Evolutionary conservation across 2,113 vertebrate genomes (phyloP), one percentile per base, ranked within the genome.

Genomic region (Leptocoma aspasia): DNA sequence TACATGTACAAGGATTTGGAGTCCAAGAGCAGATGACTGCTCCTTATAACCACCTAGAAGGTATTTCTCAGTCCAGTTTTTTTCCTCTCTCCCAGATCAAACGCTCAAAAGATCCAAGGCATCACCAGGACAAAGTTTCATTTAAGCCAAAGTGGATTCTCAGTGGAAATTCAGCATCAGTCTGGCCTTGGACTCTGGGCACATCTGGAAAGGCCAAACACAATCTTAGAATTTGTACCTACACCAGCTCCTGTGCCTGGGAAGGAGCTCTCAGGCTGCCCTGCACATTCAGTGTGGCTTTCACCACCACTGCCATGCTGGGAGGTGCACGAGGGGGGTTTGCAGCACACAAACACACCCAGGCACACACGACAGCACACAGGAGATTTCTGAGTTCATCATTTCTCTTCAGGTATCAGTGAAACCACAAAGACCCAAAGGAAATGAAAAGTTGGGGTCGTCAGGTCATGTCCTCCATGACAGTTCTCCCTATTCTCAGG

Each of bases 281-380:
- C 28, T 78, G 33, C 15, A 13, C 4, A 5, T 56, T 50, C 47
- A n/a, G 5, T 2, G 15, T 1, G 16, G 39, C 11, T 84, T 76
- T 72, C 75, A 61, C 26, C 28, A 49, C 31, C 19, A 8, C 1
- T 73, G 26, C 23, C 31, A 22, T 5, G 53, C 20, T 30, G 23
- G 30, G 19, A 77, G 17, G 7, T 35, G 50, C 21, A 53, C 28
- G 41, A 26, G 21, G 9, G 21, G 14, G 31, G 4, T 21, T 28
- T 59, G 27, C 12, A 77, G 8, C 33, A 37, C 47, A 61, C n/a
- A 82, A 11, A 47, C 44, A 63, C 3, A 15, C 12, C 33, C 72
- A 77, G 53, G 11, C 16, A 63, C 33, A 24, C 0, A 1, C 28
- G 17, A 0, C 47, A 63, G n/a, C 30, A 23, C 15, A 22, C 2